A percentile compares a stretch with the other conserved stretches of the same genome.
Evolutionary conservation across 2,888 invertebrate genomes (phyloP).

Genomic region (Aspidiotus destructor): DNA sequence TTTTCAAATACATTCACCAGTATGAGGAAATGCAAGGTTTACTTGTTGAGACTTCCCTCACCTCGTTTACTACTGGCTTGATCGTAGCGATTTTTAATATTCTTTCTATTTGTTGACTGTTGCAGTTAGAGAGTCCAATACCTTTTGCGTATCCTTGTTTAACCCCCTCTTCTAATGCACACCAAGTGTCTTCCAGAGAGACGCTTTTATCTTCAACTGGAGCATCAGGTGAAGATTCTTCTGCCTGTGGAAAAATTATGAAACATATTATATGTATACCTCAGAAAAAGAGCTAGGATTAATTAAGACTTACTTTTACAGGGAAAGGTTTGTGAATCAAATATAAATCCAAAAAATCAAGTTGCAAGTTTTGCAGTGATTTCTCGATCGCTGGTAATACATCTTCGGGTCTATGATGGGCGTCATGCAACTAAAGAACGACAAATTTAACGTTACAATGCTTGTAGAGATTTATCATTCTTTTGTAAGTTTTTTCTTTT

Average conservation of each 20-base stretch:
- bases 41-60: conserved; percentile 3
- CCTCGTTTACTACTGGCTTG: conserved; percentile 56
- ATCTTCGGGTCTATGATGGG: conserved; percentile 66
- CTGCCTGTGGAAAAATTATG: neutral
- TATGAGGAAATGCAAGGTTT: neutral
- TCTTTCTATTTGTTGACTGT: conserved; percentile 59
- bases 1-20: neutral
- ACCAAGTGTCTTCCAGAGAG: conserved; percentile 52
- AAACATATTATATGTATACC: neutral
- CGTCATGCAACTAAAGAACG: conserved; percentile 57
- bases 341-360: conserved; percentile 76
- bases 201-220: conserved; percentile 6
- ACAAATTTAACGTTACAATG: neutral
- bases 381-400: conserved; percentile 60
- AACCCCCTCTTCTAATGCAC: conserved; percentile 60
- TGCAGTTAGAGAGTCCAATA: conserved; percentile 77
- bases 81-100: conserved; percentile 52
- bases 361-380: conserved; percentile 59
- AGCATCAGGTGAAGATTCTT: neutral
- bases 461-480: neutral
- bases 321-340: conserved; percentile 87
- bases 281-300: too few relatives aligned
- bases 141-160: conserved; percentile 58
- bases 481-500: neutral
- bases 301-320: conserved; percentile 51